phyloP scores from a whole-genome alignment of 2,888 invertebrate species.

The Microchrysa polita region DNA sequence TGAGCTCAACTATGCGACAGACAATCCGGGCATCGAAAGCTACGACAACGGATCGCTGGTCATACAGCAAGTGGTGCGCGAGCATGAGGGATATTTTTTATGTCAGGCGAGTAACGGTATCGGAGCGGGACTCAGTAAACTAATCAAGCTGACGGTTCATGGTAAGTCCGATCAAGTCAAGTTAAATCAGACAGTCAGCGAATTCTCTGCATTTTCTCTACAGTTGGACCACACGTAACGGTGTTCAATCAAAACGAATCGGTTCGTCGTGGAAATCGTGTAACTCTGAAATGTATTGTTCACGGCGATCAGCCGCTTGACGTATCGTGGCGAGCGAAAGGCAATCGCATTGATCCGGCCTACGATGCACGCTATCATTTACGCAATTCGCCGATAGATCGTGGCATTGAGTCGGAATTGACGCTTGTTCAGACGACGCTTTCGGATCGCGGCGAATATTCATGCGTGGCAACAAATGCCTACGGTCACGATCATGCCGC shows the following conservation, averaged over 20 bases:
- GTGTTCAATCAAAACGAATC: conserved; percentile 65
- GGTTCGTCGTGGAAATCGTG: conserved; percentile 66
- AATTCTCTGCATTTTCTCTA: no score
- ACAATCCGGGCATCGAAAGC: conserved; percentile 61
- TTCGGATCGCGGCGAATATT: conserved; percentile 69
- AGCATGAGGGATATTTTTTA: conserved; percentile 68
- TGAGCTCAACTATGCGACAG: conserved; percentile 65
- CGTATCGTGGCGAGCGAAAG: conserved; percentile 66
- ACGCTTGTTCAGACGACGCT: conserved; percentile 67
- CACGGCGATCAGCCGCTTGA: conserved; percentile 68
- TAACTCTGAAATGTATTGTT: conserved; percentile 66
- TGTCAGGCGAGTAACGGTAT: conserved; percentile 72
- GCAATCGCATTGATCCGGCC: conserved; percentile 66
- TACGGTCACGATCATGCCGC: conserved; percentile 69
- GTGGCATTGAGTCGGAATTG: conserved; percentile 68
- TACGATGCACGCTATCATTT: conserved; percentile 66
- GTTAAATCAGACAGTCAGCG: no score
- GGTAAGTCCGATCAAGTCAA: conserved; percentile 63
- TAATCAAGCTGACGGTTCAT: conserved; percentile 70
- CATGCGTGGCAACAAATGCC: conserved; percentile 70
- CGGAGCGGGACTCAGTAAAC: conserved; percentile 71
- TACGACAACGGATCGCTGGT: conserved; percentile 66
- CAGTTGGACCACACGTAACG: conserved; percentile 67
- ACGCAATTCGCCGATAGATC: conserved; percentile 61
- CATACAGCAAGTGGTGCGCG: conserved; percentile 66